Evolutionary conservation across 2,797 vertebrate genomes (phyloP), one percentile per base, ranked within the genome.

Genomic region (Hybognathus amarus): DNA sequence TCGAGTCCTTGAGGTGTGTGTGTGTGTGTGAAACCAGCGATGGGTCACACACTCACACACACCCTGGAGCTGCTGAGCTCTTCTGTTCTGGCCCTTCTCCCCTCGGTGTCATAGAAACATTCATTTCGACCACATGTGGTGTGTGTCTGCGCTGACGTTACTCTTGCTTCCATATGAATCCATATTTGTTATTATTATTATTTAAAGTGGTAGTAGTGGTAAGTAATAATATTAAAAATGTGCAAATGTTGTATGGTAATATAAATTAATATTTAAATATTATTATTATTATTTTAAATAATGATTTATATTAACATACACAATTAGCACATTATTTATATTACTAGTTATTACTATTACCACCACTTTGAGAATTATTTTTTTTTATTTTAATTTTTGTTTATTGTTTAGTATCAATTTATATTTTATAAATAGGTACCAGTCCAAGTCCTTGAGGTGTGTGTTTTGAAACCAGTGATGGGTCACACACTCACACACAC

Each of bases 11-110:
- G 7, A 42, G 18, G 79, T 12, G 63, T 52, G 17, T 85, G 83
- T 38, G 36, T 38, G 36, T 38, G 45, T 47, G 87, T 75, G 83
- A 87, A 84, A 12, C 67, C 80, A 69, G 40, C 27, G 40, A 85
- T 47, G 67, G 40, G 18, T 52, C 87, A 73, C 85, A 66, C 42
- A 4, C 42, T 0, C 11, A 45, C 42, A 45, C 45, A 47, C 45
- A 47, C 85, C 85, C 56, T 13, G 56, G 12, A 61, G 56, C 56
- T 13, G n/a, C 56, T 54, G 3, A 22, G 52, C 8, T 54, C 47
- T 15, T 61, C n/a, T 59, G 56, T 1, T 24, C n/a, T 22, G 52
- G 8, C 18, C 20, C 20, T 15, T 24, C 2, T n/a, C 3, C 22
- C 9, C 8, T 5, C 3, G 0, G 54, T n/a, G 9, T n/a, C 10